These are phyloP conservation scores for Mesorhabditis sp. DNA, from an alignment of 2,888 invertebrate species.

Conservation along the genomic window DNA sequence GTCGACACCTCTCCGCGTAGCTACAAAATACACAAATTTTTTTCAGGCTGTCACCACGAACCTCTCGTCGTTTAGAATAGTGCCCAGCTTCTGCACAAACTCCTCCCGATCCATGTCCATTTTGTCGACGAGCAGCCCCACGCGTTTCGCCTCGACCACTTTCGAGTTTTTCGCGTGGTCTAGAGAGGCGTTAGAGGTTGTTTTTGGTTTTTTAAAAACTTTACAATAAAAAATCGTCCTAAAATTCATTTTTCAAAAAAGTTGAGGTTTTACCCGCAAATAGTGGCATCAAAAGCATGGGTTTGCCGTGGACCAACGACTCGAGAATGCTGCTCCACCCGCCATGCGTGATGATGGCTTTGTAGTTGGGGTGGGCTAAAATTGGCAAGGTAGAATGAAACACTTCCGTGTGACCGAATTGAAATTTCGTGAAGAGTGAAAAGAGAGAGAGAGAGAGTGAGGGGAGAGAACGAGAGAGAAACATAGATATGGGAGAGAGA, in stretches of 20 bases:
- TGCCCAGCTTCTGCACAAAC: conserved; percentile 21
- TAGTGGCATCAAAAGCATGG: conserved; percentile 50
- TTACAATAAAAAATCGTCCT: background rate
- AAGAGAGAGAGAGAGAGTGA: too few relatives aligned
- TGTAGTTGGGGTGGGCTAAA: conserved; percentile 43
- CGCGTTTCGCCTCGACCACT: conserved; percentile 33
- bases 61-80: conserved; percentile 1
- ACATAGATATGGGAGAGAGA: too few relatives aligned
- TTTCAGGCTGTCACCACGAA: background rate
- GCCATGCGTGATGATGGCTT: conserved; percentile 47
- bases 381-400: too few relatives aligned
- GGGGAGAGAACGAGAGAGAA: too few relatives aligned
- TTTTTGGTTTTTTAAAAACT: too few relatives aligned
- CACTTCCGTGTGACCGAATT: too few relatives aligned
- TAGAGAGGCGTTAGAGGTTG: too few relatives aligned
- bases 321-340: conserved; percentile 51
- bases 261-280: conserved; percentile 35
- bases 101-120: conserved; percentile 24
- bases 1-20: background rate
- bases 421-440: too few relatives aligned
- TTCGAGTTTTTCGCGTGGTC: conserved; percentile 47
- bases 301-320: conserved; percentile 32
- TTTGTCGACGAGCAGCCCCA: conserved; percentile 43
- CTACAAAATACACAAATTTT: background rate
- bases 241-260: conserved; percentile 10